phyloP scores from a whole-genome alignment of 2,797 vertebrate species.

The Sebastes diaconus region DNA sequence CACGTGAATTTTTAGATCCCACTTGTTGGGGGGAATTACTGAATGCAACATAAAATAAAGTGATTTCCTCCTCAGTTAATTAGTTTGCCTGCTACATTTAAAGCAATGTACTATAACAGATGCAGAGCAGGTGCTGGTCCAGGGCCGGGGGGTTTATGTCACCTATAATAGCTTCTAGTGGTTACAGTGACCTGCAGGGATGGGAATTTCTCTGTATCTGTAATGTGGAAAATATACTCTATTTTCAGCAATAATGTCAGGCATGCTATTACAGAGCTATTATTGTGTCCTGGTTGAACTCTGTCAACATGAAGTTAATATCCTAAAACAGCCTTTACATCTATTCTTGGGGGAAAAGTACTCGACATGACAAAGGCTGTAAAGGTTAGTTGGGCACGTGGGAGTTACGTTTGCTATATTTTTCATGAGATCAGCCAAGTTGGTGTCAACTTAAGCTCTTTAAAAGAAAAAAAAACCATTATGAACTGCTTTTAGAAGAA shows the following conservation, averaged over 20 bases:
- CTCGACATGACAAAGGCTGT: background rate
- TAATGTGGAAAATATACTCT: background rate
- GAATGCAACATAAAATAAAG: background rate
- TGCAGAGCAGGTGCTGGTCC: background rate
- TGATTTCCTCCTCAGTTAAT: background rate
- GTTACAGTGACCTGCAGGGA: constrained; percentile 22
- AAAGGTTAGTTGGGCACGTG: background rate
- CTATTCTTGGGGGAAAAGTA: background rate
- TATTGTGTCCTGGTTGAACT: background rate
- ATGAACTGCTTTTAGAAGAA: background rate
- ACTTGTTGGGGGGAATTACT: constrained; percentile 2
- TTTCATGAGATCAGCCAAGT: background rate
- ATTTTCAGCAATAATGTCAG: constrained; percentile 4
- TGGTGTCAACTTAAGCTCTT: background rate
- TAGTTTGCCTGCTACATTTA: background rate
- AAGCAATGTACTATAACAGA: background rate
- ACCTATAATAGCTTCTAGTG: background rate
- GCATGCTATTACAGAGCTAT: background rate
- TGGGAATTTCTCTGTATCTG: background rate
- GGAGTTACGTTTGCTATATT: background rate
- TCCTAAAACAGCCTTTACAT: background rate
- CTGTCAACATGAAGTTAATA: background rate
- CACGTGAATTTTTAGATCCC: constrained; percentile 28
- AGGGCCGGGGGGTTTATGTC: background rate
- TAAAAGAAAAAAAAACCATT: background rate